Percentiles rank a stretch among this genome's conserved stretches.
These are phyloP conservation scores for Toxotes jaculatrix DNA, from an alignment of 2,113 vertebrate species.

Conservation along the genomic window DNA sequence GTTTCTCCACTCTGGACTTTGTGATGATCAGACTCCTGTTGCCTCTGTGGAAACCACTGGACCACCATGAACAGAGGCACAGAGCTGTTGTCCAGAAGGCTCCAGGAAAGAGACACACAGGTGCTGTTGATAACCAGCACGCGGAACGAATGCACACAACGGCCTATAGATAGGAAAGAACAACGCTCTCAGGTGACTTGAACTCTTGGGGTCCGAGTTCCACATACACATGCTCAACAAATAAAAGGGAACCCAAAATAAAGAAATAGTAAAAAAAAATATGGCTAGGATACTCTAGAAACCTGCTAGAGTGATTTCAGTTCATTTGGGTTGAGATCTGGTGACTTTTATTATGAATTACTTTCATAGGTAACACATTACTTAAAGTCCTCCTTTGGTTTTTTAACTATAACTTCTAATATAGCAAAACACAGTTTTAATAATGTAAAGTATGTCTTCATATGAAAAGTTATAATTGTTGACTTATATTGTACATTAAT, in stretches of 20 bases:
- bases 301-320: neutral
- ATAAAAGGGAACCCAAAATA: neutral
- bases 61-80: conserved; percentile 86
- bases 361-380: no score
- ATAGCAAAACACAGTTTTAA: no score
- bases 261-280: no score
- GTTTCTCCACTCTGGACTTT: conserved; percentile 74
- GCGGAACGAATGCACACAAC: conserved; percentile 80
- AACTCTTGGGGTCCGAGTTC: no score
- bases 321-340: no score
- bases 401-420: no score
- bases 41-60: conserved; percentile 87
- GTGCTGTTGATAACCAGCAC: conserved; percentile 87
- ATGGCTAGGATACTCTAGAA: neutral
- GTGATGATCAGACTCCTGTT: conserved; percentile 35
- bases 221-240: neutral
- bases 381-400: no score
- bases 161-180: conserved; percentile 79
- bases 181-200: neutral
- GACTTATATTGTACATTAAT: no score
- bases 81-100: conserved; percentile 71
- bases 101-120: conserved; percentile 90
- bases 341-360: no score
- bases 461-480: no score
- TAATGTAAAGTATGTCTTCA: no score